These are phyloP conservation scores for Andrena minutula DNA, from an alignment of 2,888 invertebrate species.

Conservation along the genomic window DNA sequence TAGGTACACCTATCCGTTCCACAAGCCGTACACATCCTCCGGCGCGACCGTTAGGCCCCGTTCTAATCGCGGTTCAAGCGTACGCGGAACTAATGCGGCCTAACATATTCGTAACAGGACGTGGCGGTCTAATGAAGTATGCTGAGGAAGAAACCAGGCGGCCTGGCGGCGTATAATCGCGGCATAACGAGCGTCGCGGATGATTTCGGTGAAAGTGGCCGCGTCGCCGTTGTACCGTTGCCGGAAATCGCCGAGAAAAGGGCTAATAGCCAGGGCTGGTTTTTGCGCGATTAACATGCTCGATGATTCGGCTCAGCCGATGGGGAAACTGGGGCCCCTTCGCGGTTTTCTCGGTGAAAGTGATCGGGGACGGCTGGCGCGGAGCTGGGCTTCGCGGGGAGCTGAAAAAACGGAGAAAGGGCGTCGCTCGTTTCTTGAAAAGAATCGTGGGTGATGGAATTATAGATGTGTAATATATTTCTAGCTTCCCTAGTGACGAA, in stretches of 20 bases:
- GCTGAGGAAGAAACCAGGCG: constrained; percentile 31
- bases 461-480: too few relatives aligned
- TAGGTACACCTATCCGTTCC: constrained; percentile 11
- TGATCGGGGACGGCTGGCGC: constrained; percentile 10
- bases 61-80: constrained; percentile 51
- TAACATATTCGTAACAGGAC: constrained; percentile 40
- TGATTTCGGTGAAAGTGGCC: constrained; percentile 59
- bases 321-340: constrained; percentile 9
- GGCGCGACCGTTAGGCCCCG: constrained; percentile 57
- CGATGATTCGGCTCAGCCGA: neutral
- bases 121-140: constrained; percentile 45
- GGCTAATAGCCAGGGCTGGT: constrained; percentile 45
- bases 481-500: too few relatives aligned
- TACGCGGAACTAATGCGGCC: constrained; percentile 58
- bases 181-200: constrained; percentile 33
- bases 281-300: constrained; percentile 1
- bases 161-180: constrained; percentile 27
- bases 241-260: constrained; percentile 41
- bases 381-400: neutral
- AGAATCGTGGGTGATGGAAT: too few relatives aligned
- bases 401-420: neutral
- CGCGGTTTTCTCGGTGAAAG: constrained; percentile 52
- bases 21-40: constrained; percentile 14
- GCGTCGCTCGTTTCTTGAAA: neutral
- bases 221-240: constrained; percentile 30